Conservation (phyloP, 1,140 invertebrate species). For the Sycophila sp. region DNA sequence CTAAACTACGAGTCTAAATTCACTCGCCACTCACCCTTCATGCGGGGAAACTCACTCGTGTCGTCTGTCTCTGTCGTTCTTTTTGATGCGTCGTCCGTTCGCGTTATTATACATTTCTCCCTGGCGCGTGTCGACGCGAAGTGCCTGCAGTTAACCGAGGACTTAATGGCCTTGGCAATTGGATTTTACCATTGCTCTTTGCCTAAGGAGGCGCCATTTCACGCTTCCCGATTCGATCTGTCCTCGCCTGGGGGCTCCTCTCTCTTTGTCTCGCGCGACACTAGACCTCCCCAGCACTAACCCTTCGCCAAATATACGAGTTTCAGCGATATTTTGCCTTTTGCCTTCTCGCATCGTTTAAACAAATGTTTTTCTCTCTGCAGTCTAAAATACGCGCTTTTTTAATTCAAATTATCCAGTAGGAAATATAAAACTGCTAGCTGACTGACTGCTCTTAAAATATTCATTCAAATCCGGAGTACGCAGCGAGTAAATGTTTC, state of each 20-base stretch:
- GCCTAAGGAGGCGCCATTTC: constrained; percentile 42
- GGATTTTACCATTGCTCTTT: constrained; percentile 51
- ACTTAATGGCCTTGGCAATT: constrained; percentile 53
- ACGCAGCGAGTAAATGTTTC: too few species aligned
- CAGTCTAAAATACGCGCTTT: neutral
- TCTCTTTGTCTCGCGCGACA: neutral
- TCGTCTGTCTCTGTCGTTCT: constrained; percentile 18
- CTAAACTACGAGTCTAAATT: neutral
- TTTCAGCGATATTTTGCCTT: neutral
- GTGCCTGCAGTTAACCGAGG: constrained; percentile 29
- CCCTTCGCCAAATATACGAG: neutral
- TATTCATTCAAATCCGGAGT: too few species aligned
- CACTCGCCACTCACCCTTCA: too few species aligned
- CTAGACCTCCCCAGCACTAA: neutral
- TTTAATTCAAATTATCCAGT: too few species aligned
- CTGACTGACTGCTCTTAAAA: too few species aligned
- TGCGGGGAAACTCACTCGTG: too few species aligned
- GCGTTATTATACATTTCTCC: neutral
- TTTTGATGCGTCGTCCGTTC: neutral
- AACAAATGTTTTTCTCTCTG: neutral
- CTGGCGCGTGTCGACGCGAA: neutral
- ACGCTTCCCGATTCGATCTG: constrained; percentile 42
- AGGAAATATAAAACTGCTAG: too few species aligned
- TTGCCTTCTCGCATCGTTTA: too few species aligned
- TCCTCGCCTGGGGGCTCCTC: constrained; percentile 24